These are phyloP conservation scores for Lanius collurio DNA, from an alignment of 2,113 vertebrate genomes.

Conservation along the genomic window DNA sequence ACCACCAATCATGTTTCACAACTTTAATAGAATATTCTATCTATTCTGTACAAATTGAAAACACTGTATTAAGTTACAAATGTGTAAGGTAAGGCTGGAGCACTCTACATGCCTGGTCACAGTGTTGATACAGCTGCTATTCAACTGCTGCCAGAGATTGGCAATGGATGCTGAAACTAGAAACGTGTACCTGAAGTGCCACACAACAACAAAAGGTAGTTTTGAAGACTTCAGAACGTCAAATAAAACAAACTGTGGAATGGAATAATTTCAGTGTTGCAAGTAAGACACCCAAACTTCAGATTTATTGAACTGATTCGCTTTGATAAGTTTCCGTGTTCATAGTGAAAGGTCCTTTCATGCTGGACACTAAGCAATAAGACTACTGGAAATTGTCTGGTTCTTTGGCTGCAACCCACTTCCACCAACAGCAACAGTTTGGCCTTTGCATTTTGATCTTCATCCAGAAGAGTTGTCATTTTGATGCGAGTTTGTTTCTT, in stretches of 20 bases:
- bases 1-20: slow-evolving; percentile 79
- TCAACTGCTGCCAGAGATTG: slow-evolving; percentile 54
- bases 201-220: slow-evolving; percentile 24
- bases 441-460: background rate
- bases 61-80: slow-evolving; percentile 92
- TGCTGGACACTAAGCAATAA: slow-evolving; percentile 23
- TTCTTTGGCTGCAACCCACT: slow-evolving; percentile 56
- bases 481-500: slow-evolving; percentile 39
- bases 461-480: slow-evolving; percentile 46
- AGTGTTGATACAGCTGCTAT: slow-evolving; percentile 70
- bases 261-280: slow-evolving; percentile 50
- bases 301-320: slow-evolving; percentile 3
- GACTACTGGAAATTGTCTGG: background rate
- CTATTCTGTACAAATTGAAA: slow-evolving; percentile 97
- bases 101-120: slow-evolving; percentile 80
- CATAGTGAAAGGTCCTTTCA: slow-evolving; percentile 4
- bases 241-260: slow-evolving; percentile 37
- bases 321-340: background rate
- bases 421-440: background rate
- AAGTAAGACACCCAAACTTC: slow-evolving; percentile 45
- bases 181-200: slow-evolving; percentile 45
- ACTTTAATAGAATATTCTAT: slow-evolving; percentile 99
- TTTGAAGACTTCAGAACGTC: slow-evolving; percentile 53
- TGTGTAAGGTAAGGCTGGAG: slow-evolving; percentile 90
- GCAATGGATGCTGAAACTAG: slow-evolving; percentile 48